A percentile compares a stretch with the other conserved stretches of the same genome.
Conservation (phyloP, 2,888 invertebrate species). For the Drosophila nigricruria region DNA sequence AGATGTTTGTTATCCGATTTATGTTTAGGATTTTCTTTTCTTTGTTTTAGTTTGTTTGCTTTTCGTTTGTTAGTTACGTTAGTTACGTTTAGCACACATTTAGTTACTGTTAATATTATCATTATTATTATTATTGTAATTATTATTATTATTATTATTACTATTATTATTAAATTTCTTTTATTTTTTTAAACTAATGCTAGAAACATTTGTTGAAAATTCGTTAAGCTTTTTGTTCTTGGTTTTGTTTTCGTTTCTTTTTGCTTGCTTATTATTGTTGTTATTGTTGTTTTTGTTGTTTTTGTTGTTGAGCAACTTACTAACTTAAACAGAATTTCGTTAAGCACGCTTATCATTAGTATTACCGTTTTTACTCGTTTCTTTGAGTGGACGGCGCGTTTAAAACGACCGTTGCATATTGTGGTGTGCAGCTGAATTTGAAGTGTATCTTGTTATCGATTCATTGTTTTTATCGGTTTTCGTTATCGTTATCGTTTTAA, state of each 20-base stretch:
- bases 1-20: slow-evolving; percentile 83
- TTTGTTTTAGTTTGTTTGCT: slow-evolving; percentile 30
- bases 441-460: slow-evolving; percentile 32
- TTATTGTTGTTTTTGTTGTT: slow-evolving; percentile 38
- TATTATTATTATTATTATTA: background rate
- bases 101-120: slow-evolving; percentile 60
- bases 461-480: slow-evolving; percentile 16
- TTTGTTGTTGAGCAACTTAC: slow-evolving; percentile 64
- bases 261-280: slow-evolving; percentile 23
- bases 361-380: slow-evolving; percentile 68
- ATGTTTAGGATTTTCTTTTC: slow-evolving; percentile 58
- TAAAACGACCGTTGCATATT: slow-evolving; percentile 67
- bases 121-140: slow-evolving; percentile 43
- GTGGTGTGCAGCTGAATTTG: slow-evolving; percentile 39
- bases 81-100: slow-evolving; percentile 76
- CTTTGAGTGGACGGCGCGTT: slow-evolving; percentile 67
- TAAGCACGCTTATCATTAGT: slow-evolving; percentile 54
- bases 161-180: slow-evolving; percentile 12
- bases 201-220: slow-evolving; percentile 79
- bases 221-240: slow-evolving; percentile 70
- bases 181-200: slow-evolving; percentile 61
- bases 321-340: slow-evolving; percentile 56
- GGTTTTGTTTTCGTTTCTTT: slow-evolving; percentile 18
- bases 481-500: slow-evolving; percentile 41
- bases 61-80: slow-evolving; percentile 53